These are phyloP conservation scores for Vultur gryphus DNA, from an alignment of 2,797 vertebrate species.

Conservation along the genomic window DNA sequence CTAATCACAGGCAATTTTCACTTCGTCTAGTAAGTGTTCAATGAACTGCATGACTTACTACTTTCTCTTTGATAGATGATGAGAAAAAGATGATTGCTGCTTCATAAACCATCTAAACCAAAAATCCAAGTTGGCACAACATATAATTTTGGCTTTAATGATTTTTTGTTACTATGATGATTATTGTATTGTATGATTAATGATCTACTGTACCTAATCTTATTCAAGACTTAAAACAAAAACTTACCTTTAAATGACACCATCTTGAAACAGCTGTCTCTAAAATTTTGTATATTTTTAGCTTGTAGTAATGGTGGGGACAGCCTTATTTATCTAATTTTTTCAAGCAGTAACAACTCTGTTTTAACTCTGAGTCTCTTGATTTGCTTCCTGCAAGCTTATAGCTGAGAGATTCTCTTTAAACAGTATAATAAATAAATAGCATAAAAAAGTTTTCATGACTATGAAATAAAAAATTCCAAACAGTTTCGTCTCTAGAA, in stretches of 20 bases:
- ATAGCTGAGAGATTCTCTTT: background rate
- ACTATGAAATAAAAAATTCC: background rate
- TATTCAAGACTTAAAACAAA: background rate
- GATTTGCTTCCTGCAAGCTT: background rate
- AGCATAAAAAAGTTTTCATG: background rate
- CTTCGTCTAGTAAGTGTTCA: background rate
- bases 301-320: background rate
- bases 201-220: background rate
- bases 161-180: background rate
- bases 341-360: background rate
- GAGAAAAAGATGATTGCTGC: background rate
- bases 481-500: background rate
- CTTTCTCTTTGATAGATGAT: background rate
- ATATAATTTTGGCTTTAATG: background rate
- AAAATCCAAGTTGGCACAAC: background rate
- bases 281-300: background rate
- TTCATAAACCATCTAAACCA: background rate
- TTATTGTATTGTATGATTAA: background rate
- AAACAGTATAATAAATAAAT: background rate
- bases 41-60: background rate
- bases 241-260: background rate
- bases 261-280: background rate
- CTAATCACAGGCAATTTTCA: background rate
- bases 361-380: background rate
- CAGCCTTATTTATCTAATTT: background rate